Percentiles rank a stretch among this genome's conserved stretches.
Evolutionary conservation across 2,888 invertebrate genomes (phyloP).

Genomic region (Apamea crenata): DNA sequence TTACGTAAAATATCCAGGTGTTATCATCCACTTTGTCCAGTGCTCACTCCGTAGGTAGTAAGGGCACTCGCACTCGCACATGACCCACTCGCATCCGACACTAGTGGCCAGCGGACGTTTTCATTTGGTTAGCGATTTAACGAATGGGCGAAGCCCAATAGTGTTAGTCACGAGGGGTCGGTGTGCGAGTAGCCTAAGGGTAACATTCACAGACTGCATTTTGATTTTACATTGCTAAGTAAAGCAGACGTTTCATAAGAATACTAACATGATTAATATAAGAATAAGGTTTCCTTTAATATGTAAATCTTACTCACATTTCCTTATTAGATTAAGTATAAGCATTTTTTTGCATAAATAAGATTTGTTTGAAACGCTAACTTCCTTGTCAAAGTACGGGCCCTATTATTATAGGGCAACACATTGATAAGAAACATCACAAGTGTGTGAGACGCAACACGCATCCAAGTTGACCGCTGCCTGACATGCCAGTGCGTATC

Average conservation of each 20-base stretch:
- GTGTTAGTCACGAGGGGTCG: neutral
- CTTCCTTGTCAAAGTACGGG: neutral
- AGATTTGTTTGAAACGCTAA: neutral
- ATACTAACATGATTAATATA: neutral
- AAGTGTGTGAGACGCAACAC: neutral
- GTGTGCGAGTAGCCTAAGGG: too few species aligned
- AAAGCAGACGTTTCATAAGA: neutral
- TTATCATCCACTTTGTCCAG: neutral
- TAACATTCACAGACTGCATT: neutral
- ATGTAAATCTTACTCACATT: neutral
- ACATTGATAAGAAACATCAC: neutral
- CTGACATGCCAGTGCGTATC: slow-evolving; percentile 35
- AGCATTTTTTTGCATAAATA: neutral
- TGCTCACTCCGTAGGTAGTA: neutral
- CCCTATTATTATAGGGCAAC: too few species aligned
- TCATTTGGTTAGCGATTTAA: neutral
- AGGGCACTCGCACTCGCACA: neutral
- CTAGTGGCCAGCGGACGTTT: neutral
- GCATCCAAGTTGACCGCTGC: slow-evolving; percentile 20
- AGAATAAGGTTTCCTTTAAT: neutral
- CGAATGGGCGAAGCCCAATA: too few species aligned
- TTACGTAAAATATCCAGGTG: neutral
- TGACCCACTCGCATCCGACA: neutral
- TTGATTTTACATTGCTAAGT: neutral
- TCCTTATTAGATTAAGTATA: neutral